phyloP scores from a whole-genome alignment of 2,113 vertebrate species.

The Ceyx cyanopectus region DNA sequence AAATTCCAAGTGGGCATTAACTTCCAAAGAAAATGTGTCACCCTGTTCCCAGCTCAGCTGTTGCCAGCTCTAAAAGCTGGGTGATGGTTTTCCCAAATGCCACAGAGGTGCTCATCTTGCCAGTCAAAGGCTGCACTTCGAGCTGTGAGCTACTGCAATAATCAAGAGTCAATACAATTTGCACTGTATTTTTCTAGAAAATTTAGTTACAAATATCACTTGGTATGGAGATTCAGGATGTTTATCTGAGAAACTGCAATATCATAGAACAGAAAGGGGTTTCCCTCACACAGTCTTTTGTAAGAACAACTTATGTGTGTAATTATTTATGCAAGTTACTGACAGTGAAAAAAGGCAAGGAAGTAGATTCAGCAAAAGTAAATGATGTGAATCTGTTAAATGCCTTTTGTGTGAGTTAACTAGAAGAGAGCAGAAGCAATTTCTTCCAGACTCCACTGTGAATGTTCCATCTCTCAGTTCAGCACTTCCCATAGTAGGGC shows the following conservation, averaged over 20 bases:
- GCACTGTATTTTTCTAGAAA: accelerated
- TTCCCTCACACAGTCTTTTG: not conserved
- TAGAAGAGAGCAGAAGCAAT: not conserved
- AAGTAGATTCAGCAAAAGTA: not conserved
- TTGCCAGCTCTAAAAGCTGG: not conserved
- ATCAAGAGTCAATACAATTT: not conserved
- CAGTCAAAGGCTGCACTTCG: not conserved
- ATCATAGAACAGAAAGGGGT: accelerated
- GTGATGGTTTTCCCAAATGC: not conserved
- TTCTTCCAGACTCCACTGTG: not conserved
- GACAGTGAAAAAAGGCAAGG: not conserved
- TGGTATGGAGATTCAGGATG: not conserved
- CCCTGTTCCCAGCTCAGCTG: not conserved
- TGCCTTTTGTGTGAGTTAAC: not conserved
- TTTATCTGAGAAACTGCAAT: not conserved
- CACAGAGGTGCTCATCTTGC: not conserved
- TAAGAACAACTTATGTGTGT: not conserved
- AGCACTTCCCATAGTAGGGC: not conserved
- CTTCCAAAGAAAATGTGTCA: not conserved
- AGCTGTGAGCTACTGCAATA: not conserved
- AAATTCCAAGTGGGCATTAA: not conserved
- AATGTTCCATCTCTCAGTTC: accelerated
- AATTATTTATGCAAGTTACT: not conserved
- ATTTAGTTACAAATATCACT: not conserved
- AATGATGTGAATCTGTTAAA: no score